Evolutionary conservation across 1,140 invertebrate genomes (phyloP), one percentile per base, ranked within the genome.

Genomic region (Drosophila tsacasi): DNA sequence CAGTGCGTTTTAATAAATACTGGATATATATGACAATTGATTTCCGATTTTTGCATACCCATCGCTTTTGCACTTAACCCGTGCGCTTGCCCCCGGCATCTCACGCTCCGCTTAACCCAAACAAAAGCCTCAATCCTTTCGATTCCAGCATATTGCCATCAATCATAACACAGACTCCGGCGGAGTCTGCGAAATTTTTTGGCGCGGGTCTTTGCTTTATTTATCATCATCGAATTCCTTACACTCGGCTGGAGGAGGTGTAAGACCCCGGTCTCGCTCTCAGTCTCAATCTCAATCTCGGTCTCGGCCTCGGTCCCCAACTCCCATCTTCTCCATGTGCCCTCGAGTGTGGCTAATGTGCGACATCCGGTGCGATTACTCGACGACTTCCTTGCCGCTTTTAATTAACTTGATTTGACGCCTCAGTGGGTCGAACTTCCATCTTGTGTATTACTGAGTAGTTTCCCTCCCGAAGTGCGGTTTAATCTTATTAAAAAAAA

Each of bases 381-480:
- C 58, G 39, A 44, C 58, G 44, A 49, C 30, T 44, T 65, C 44
- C 59, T 44, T 47, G 50, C 58, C 54, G 47, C 40, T 75, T 75
- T 66, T 92, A 92, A 92, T 92, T 92, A 92, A 92, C 91, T 92
- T 77, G 82, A 92, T 92, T 92, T 92, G 84, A 83, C 91, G 85
- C 91, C 84, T 92, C 77, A 91, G 57, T 81, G 85, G 83, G 89
- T 84, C 82, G 76, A 47, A 39, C 42, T 25, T 67, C 58, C 59
- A 35, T 72, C 54, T 50, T 40, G 68, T 57, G 21, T 25, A 39
- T 17, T 23, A 23, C 21, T 19, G 52, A 25, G 35, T 27, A 46
- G 42, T 64, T 81, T 50, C 57, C 54, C 54, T 52, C 47, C 46
- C 59, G 68, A 79, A 75, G 86, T 81, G 86, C 69, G 58, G 65